Conservation (phyloP, 1,140 invertebrate species). For the Diachasma alloeum region DNA sequence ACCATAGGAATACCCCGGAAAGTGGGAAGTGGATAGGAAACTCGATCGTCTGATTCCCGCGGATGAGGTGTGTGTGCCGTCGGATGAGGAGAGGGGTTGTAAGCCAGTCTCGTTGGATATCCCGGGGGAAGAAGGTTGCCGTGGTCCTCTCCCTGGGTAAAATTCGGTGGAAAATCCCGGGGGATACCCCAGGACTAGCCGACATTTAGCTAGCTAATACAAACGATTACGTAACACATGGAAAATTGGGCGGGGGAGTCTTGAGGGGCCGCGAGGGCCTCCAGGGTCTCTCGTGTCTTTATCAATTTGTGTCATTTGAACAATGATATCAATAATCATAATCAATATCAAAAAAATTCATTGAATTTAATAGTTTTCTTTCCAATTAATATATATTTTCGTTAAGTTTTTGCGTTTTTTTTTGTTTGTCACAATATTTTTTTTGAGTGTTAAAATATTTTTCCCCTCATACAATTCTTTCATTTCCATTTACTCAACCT, state of each 20-base stretch:
- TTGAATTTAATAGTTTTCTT: too few relatives aligned
- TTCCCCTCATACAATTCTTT: not conserved
- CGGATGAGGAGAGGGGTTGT: not conserved
- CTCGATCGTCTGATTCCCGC: constrained; percentile 4
- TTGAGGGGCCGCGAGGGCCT: not conserved
- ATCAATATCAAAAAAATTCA: not conserved
- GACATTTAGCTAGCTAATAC: constrained; percentile 30
- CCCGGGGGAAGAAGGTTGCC: constrained; percentile 2
- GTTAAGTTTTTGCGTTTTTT: too few relatives aligned
- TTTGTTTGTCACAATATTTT: too few relatives aligned
- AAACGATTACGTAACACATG: constrained; percentile 3
- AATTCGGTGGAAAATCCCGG: constrained; percentile 22
- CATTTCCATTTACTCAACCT: not conserved
- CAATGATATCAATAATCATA: not conserved
- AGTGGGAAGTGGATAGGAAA: constrained; percentile 2
- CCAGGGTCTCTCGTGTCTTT: not conserved
- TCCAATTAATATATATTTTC: too few relatives aligned
- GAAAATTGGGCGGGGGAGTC: not conserved
- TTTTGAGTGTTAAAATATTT: not conserved
- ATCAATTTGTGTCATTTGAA: constrained; percentile 5
- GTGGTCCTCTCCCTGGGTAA: not conserved
- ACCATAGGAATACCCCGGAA: not conserved
- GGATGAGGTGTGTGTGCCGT: not conserved
- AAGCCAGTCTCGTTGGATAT: constrained; percentile 2
- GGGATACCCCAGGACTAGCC: constrained; percentile 19